Evolutionary conservation across 2,888 invertebrate genomes (phyloP), one percentile per base, ranked within the genome.

Genomic region (Callinectes sapidus): DNA sequence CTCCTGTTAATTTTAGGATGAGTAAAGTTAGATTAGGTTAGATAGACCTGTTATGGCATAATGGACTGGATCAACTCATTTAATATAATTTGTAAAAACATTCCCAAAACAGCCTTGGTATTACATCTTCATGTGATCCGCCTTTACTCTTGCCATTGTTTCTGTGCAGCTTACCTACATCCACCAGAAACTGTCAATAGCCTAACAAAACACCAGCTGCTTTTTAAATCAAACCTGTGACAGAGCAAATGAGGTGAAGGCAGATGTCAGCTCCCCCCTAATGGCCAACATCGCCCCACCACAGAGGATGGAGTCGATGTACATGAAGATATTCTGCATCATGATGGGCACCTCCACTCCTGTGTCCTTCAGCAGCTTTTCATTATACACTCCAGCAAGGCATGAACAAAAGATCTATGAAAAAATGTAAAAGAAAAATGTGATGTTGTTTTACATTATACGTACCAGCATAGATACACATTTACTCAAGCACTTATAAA

Each of bases 271-370:
- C 95, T 97, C 97, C 0, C 97, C 98, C 95, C 97, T 97, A 6
- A 96, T 95, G 90, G 97, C 95, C 86, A 99, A 96, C 93, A 98
- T 96, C 3, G 97, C 95, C n/a, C 97, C 95, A 96, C 99, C 99
- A 95, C 98, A 98, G n/a, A 98, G 95, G 94, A 99, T 98, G 6
- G 99, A 99, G 96, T 99, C 98, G 54, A 98, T 95, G 95, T 99
- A 99, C 98, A 99, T 98, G 95, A 98, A 99, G 13, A 98, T 97
- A 96, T 99, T 99, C 96, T 99, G 99, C 95, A 99, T 96, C 96
- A 98, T 98, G 95, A 99, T 98, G 95, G 98, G 98, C 0, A 98
- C 97, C 95, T 97, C 97, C 2, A 97, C 97, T 32, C 97, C 97
- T 54, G 95, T 95, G 93, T 97, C 97, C 96, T 99, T 99, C 5